These are phyloP conservation scores for Malacoctenus gilli DNA, from an alignment of 2,797 vertebrate genomes.

Conservation along the genomic window DNA sequence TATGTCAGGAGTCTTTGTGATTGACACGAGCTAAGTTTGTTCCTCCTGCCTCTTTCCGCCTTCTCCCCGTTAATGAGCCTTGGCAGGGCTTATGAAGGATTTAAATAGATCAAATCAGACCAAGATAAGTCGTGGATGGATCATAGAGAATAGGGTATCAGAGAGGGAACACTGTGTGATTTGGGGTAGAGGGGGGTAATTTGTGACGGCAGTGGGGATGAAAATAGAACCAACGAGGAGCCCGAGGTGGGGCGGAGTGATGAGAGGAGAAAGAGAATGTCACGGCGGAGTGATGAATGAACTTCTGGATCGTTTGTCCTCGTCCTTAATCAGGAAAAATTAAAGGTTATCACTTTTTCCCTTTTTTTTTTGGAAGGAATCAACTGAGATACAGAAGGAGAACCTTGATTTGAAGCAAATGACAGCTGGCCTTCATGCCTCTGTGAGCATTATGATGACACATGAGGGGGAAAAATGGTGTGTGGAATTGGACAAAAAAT, in stretches of 20 bases:
- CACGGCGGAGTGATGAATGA: conserved; percentile 15
- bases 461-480: conserved; percentile 6
- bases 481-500: neutral
- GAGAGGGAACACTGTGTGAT: conserved; percentile 46
- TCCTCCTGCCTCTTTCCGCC: conserved; percentile 37
- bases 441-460: conserved; percentile 11
- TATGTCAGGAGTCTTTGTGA: conserved; percentile 62
- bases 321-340: conserved; percentile 29
- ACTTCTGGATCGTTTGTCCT: conserved; percentile 3
- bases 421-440: conserved; percentile 50
- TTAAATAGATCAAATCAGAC: conserved; percentile 69
- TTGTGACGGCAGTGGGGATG: conserved; percentile 29
- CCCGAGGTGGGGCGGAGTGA: neutral
- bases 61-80: conserved; percentile 55
- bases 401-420: conserved; percentile 27
- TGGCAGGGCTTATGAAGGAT: conserved; percentile 57
- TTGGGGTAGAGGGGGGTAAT: conserved; percentile 37
- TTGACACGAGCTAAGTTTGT: conserved; percentile 57
- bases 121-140: conserved; percentile 45
- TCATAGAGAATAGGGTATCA: conserved; percentile 59
- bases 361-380: no score
- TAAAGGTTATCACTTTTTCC: conserved; percentile 36
- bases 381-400: conserved; percentile 20
- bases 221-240: conserved; percentile 35
- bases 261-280: neutral